Evolutionary conservation across 2,113 vertebrate genomes (phyloP).

Genomic region (Anhinga rufa): DNA sequence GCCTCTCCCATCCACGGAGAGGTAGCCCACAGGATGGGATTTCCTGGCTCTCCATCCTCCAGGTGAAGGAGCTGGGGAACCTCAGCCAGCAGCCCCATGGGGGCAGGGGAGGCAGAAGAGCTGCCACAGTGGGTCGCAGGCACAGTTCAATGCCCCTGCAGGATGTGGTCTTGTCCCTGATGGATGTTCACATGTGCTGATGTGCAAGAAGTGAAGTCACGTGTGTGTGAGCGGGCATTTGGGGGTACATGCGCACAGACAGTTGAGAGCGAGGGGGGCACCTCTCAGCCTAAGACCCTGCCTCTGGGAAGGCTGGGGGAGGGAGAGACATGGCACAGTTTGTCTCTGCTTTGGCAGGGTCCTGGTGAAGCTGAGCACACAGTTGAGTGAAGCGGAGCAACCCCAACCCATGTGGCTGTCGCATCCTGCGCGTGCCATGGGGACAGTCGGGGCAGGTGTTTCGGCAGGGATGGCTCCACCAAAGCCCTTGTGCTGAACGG

Average conservation of each 20-base stretch:
- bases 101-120: background rate
- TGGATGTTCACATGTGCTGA: background rate
- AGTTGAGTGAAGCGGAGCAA: background rate
- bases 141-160: background rate
- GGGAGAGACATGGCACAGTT: background rate
- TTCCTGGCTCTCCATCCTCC: background rate
- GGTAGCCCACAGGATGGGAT: background rate
- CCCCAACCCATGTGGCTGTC: too few species aligned
- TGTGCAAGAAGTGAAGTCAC: background rate
- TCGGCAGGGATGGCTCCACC: background rate
- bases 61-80: background rate
- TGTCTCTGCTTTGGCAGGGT: background rate
- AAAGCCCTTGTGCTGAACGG: background rate
- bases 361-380: background rate
- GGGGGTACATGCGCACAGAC: background rate
- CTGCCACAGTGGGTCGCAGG: too few species aligned
- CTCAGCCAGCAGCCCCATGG: background rate
- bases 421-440: rapidly evolving
- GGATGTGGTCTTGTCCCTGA: background rate
- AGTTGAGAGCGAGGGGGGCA: background rate
- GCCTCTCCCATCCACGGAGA: background rate
- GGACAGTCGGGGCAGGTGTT: background rate
- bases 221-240: background rate
- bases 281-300: background rate
- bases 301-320: background rate